Percentiles rank a stretch among this genome's conserved stretches.
Evolutionary conservation across 2,888 invertebrate genomes (phyloP).

Genomic region (Tipula lateralis): DNA sequence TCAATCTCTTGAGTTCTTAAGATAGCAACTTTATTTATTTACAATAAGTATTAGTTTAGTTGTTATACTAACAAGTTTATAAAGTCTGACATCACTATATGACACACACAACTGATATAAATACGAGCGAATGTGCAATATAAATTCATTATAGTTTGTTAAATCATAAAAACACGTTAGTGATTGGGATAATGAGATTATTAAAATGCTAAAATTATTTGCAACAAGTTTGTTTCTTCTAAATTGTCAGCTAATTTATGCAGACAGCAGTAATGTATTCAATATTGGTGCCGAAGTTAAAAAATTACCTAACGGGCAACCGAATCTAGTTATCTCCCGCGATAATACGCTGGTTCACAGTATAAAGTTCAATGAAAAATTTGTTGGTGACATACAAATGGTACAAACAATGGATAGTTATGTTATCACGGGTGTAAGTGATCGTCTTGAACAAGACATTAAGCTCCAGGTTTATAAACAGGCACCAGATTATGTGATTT

Average conservation of each 20-base stretch:
- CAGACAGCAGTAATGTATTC: neutral
- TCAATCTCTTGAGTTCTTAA: no score
- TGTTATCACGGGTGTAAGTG: neutral
- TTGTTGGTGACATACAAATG: neutral
- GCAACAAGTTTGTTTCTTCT: neutral
- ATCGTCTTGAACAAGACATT: neutral
- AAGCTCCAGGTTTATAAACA: neutral
- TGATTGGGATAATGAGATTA: no score
- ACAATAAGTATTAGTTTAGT: no score
- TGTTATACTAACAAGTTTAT: no score
- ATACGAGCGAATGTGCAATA: neutral
- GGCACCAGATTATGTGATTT: neutral
- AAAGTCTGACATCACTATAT: neutral
- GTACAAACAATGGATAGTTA: conserved; percentile 26
- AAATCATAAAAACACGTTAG: neutral
- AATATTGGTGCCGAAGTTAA: neutral
- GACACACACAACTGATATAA: neutral
- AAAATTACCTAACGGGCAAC: neutral
- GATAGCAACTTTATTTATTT: no score
- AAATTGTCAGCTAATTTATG: neutral
- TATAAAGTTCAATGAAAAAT: conserved; percentile 25
- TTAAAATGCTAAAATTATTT: neutral
- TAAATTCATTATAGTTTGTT: neutral
- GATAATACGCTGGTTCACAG: conserved; percentile 20
- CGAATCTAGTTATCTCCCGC: conserved; percentile 34